Conservation (phyloP, 2,113 vertebrate species). For the Scomber colias region DNA sequence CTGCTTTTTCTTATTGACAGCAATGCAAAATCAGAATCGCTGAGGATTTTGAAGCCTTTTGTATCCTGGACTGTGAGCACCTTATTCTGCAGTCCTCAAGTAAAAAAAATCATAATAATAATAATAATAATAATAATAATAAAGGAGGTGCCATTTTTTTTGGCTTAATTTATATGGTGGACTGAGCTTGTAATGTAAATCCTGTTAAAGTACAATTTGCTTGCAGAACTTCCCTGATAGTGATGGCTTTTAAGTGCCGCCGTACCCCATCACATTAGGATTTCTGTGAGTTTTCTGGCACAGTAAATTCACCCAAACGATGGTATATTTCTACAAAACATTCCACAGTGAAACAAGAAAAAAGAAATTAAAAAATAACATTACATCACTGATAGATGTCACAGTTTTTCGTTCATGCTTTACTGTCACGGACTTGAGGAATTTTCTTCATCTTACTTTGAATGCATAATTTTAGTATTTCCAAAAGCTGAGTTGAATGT, state of each 20-base stretch:
- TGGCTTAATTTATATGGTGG: conserved; percentile 49
- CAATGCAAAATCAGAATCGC: conserved; percentile 61
- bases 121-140: conserved; percentile 5
- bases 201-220: conserved; percentile 55
- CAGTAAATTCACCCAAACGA: conserved; percentile 47
- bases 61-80: conserved; percentile 69
- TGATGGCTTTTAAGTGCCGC: conserved; percentile 73
- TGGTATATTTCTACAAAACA: conserved; percentile 59
- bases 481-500: conserved; percentile 73
- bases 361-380: conserved; percentile 12
- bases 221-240: conserved; percentile 50
- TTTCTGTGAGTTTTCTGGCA: conserved; percentile 54
- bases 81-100: conserved; percentile 61
- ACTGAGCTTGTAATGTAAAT: conserved; percentile 52
- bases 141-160: conserved; percentile 45
- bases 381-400: conserved; percentile 58
- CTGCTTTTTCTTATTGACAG: conserved; percentile 17
- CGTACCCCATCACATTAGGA: conserved; percentile 57
- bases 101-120: background rate
- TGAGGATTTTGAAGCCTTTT: conserved; percentile 71
- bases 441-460: conserved; percentile 68
- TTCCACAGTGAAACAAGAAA: conserved; percentile 56
- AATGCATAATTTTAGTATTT: conserved; percentile 73
- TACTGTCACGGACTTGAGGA: conserved; percentile 44
- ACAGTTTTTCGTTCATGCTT: conserved; percentile 54